Conservation (phyloP, 2,113 vertebrate species). For the Pavo muticus region DNA sequence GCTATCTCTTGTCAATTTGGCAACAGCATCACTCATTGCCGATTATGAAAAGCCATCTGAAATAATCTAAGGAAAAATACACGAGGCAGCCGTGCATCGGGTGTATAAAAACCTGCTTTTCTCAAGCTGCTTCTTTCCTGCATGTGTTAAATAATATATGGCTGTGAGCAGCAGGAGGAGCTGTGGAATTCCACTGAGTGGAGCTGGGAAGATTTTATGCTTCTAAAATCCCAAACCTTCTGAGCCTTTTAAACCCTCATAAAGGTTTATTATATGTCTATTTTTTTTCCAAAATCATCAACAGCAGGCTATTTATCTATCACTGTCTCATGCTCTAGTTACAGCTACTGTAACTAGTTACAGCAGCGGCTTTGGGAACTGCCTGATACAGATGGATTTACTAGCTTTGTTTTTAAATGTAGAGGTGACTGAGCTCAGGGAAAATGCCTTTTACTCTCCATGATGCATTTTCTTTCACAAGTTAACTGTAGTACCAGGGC, state of each 20-base stretch:
- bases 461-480: background rate
- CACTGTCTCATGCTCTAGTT: background rate
- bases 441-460: background rate
- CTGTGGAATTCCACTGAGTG: constrained; percentile 42
- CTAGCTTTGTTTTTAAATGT: background rate
- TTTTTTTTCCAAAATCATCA: background rate
- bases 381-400: background rate
- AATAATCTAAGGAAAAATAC: background rate
- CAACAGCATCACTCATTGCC: background rate
- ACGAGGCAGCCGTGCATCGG: background rate
- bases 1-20: background rate
- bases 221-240: constrained; percentile 14
- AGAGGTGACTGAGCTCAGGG: background rate
- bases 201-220: background rate
- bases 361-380: background rate
- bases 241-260: background rate
- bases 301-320: constrained; percentile 32
- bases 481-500: background rate
- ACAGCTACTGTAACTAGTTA: background rate
- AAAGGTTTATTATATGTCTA: background rate
- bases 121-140: constrained; percentile 3
- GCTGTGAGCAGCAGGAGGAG: constrained; percentile 44
- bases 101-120: constrained; percentile 15
- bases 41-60: background rate
- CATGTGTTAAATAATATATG: constrained; percentile 42